Evolutionary conservation across 2,888 invertebrate genomes (phyloP), one percentile per base, ranked within the genome.

Genomic region (Cerceris ruficornis): DNA sequence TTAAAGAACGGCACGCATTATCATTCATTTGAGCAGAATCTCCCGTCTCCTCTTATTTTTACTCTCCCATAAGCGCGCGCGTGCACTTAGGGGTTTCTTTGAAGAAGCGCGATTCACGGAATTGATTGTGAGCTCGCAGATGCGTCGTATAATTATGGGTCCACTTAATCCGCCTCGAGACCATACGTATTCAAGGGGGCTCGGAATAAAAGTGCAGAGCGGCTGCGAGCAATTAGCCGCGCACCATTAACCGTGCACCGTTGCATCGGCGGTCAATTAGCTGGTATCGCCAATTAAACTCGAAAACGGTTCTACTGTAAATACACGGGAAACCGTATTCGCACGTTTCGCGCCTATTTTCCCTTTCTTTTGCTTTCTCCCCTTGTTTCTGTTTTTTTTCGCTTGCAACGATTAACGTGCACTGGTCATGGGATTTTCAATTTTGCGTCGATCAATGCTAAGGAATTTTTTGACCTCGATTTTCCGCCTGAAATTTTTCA

Each of bases 211-310:
- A 73, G 60, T 67, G 57, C 64, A 60, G 52, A 57, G 61, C 65
- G 43, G 62, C 58, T 54, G 69, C 17, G n/a, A 69, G 69, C 69
- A 70, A 80, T 80, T 74, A 77, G 80, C 64, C 42, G 15, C 74
- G 80, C 69, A 69, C 67, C 80, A 69, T 80, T 77, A 70, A 78
- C 69, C 69, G 46, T 28, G 46, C 57, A 28, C 55, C 64, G 41
- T 61, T 67, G 55, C 61, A 79, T 79, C 73, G 79, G 42, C 9
- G 77, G 57, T 78, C 80, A 77, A 80, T 80, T 80, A 80, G 70
- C 64, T 49, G 69, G 59, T 70, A 74, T 74, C 67, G 69, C 74
- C 72, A 74, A 80, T 80, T 77, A 74, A 62, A 50, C 46, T 13
- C 11, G 39, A 50, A 58, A 69, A 67, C 49, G 50, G n/a, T n/a